Evolutionary conservation across 1,140 invertebrate species (phyloP), one percentile per base, ranked within the genome.

Genomic region (Brachionus rotundiformis): DNA sequence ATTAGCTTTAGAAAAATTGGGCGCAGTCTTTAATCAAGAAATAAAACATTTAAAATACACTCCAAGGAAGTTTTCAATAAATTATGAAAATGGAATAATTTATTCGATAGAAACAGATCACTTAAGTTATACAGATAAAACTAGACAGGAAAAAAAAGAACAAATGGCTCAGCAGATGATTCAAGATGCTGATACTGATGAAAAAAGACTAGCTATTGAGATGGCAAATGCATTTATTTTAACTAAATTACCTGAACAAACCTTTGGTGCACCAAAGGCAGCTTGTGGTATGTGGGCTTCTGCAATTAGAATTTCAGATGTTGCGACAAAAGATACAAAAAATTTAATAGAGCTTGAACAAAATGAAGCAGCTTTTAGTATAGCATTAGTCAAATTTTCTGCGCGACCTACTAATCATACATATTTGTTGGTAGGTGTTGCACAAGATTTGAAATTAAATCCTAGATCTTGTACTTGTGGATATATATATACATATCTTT

Each of bases 251-350:
- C 94, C 95, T 27, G 95, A 98, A 88, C 92, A 91, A 84, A 90
- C 93, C 8, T 99, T 98, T 88, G 95, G 96, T 0, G 93, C 96
- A 0, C 95, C 97, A 0, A 97, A 98, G 88, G 96, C 96, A 23
- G 96, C 96, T 0, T 90, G 92, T 84, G 96, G 95, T 3, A 93
- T 98, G 90, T 99, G 97, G 97, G 97, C 98, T 0, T 98, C 97
- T 0, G 90, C 94, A 27, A 92, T 99, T 33, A 90, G 95, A 63
- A 92, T 98, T 41, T 92, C 98, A 83, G 94, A 96, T 86, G 95
- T 96, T 33, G 93, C 93, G 47, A 91, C 92, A 82, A 93, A 95
- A 83, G 92, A 91, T 8, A 94, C 93, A 0, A 89, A 94, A 63
- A 92, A 93, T 84, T 91, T 92, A 81, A 89, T 96, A 76, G 90